Percentiles rank a stretch among this genome's conserved stretches.
Conservation (phyloP, 1,140 invertebrate genomes). For the Stenopsyche tienmushanensis region DNA sequence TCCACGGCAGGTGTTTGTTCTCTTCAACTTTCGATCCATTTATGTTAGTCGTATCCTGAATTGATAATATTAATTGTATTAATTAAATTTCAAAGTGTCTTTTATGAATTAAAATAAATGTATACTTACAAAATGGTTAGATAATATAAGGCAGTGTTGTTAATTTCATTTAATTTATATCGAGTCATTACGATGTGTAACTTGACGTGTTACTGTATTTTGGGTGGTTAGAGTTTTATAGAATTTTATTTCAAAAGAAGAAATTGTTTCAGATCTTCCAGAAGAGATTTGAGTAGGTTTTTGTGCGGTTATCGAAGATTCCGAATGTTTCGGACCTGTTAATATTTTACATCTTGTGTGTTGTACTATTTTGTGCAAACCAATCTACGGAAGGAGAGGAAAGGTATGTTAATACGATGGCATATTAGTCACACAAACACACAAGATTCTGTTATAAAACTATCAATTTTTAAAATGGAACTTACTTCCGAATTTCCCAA, state of each 20-base stretch:
- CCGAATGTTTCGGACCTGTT: background rate
- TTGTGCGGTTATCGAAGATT: background rate
- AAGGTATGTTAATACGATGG: background rate
- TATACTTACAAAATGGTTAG: no score
- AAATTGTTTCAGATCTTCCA: background rate
- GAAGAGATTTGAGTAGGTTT: background rate
- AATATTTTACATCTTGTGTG: background rate
- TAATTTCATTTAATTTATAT: no score
- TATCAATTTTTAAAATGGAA: background rate
- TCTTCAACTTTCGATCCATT: background rate
- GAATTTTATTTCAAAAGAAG: constrained; percentile 1
- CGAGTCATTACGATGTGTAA: no score
- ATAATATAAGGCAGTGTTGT: no score
- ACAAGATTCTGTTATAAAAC: background rate
- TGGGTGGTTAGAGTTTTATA: constrained; percentile 4
- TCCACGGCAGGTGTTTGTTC: background rate
- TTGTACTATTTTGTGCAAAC: background rate
- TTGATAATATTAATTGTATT: no score
- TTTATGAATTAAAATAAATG: no score
- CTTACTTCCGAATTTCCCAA: background rate
- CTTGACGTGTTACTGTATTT: constrained; percentile 7
- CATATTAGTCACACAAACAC: background rate
- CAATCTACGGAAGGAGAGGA: background rate
- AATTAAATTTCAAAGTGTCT: no score
- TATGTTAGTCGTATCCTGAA: background rate